phyloP scores from a whole-genome alignment of 2,113 vertebrate species.

The Alexandromys fortis region DNA sequence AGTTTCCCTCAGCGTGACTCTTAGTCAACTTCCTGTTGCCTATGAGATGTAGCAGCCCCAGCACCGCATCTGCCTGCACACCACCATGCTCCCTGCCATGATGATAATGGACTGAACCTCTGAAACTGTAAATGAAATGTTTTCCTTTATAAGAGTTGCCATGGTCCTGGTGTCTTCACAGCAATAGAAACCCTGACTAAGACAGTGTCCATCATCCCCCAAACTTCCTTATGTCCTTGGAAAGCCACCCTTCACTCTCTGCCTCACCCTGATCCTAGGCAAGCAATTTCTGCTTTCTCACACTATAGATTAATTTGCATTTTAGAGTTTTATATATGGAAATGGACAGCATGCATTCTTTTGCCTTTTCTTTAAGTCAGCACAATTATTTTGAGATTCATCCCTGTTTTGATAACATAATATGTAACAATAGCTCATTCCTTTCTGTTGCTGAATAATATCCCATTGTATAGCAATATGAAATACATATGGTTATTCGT shows the following conservation, averaged over 20 bases:
- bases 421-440: neutral
- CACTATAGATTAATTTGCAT: conserved; percentile 54
- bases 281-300: conserved; percentile 46
- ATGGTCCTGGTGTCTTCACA: no score
- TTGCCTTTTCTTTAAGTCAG: conserved; percentile 30
- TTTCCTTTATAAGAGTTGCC: no score
- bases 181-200: no score
- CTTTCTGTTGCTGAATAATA: neutral
- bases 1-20: no score
- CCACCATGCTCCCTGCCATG: fast-evolving
- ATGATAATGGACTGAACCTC: no score
- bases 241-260: neutral
- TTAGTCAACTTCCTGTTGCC: no score
- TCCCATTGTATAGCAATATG: neutral
- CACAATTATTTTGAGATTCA: conserved; percentile 39
- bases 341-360: conserved; percentile 2
- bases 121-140: no score
- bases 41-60: no score
- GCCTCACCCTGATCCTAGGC: conserved; percentile 15
- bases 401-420: neutral
- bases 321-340: conserved; percentile 51
- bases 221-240: neutral
- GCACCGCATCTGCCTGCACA: no score
- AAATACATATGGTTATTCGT: neutral
- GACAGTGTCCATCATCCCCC: neutral